phyloP scores from a whole-genome alignment of 2,797 vertebrate genomes.

The Psittacula echo region DNA sequence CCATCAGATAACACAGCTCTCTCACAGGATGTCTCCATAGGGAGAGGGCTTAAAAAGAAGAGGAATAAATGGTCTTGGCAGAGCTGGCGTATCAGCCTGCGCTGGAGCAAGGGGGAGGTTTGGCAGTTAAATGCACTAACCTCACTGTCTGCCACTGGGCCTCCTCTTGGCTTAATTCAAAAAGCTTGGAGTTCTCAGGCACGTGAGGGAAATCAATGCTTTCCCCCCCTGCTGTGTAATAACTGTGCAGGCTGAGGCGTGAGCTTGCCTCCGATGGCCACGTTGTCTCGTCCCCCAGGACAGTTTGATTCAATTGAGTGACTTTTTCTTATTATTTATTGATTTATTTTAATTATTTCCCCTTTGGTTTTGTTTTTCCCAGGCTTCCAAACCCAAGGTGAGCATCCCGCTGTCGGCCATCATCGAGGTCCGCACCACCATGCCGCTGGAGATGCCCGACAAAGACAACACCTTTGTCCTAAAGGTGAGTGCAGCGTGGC shows the following conservation, averaged over 20 bases:
- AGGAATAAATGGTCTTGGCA: not conserved
- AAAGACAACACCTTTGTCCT: constrained; percentile 98
- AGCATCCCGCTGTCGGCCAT: constrained; percentile 94
- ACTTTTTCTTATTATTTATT: not conserved
- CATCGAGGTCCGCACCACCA: constrained; percentile 96
- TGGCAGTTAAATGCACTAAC: constrained; percentile 9
- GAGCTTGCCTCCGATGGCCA: not conserved
- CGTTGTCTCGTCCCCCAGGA: not conserved
- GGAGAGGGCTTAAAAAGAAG: not conserved
- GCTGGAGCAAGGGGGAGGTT: not conserved
- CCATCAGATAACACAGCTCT: not conserved
- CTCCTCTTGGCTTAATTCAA: constrained; percentile 66
- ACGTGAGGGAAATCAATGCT: constrained; percentile 51
- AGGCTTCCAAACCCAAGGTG: constrained; percentile 96
- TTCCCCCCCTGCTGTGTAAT: not conserved
- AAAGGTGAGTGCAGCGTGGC: constrained; percentile 81
- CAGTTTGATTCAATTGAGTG: constrained; percentile 14
- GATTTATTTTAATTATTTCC: not conserved
- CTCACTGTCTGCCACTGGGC: constrained; percentile 36
- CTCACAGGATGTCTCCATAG: not conserved
- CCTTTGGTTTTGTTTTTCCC: not conserved
- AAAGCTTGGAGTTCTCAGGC: constrained; percentile 39
- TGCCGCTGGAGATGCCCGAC: constrained; percentile 99
- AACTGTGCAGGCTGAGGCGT: not conserved
- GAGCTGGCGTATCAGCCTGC: not conserved